Evolutionary conservation across 2,797 vertebrate genomes (phyloP).

Genomic region (Mareca penelope): DNA sequence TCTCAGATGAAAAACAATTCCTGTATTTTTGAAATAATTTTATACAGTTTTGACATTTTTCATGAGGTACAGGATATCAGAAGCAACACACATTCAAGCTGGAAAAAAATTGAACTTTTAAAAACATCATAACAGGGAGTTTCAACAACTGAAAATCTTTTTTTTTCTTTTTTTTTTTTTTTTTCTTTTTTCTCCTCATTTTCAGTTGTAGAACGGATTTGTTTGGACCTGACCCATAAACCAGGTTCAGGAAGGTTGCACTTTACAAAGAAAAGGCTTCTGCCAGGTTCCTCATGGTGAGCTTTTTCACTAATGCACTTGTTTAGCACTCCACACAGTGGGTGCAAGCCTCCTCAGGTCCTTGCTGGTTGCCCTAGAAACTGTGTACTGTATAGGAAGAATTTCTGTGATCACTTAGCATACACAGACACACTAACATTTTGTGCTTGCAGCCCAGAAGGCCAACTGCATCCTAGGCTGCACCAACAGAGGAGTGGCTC

Average conservation of each 20-base stretch:
- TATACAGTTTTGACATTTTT: background rate
- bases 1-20: background rate
- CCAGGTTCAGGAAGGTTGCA: background rate
- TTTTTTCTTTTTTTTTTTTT: fast-evolving
- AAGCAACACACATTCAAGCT: background rate
- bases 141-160: background rate
- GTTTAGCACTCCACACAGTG: background rate
- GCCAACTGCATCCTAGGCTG: no score
- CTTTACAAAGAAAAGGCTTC: background rate
- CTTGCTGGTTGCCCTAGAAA: slow-evolving; percentile 6
- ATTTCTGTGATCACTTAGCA: background rate
- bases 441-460: no score
- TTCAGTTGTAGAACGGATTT: background rate
- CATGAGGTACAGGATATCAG: background rate
- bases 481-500: no score
- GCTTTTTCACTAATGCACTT: slow-evolving; percentile 15
- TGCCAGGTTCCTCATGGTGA: background rate
- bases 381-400: background rate
- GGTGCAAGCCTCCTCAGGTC: background rate
- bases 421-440: background rate
- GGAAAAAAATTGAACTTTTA: background rate
- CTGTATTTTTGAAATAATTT: background rate
- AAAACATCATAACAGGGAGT: background rate
- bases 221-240: background rate
- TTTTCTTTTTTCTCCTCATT: fast-evolving